Conservation (phyloP, 2,888 invertebrate species). For the Amaurobius ferox region DNA sequence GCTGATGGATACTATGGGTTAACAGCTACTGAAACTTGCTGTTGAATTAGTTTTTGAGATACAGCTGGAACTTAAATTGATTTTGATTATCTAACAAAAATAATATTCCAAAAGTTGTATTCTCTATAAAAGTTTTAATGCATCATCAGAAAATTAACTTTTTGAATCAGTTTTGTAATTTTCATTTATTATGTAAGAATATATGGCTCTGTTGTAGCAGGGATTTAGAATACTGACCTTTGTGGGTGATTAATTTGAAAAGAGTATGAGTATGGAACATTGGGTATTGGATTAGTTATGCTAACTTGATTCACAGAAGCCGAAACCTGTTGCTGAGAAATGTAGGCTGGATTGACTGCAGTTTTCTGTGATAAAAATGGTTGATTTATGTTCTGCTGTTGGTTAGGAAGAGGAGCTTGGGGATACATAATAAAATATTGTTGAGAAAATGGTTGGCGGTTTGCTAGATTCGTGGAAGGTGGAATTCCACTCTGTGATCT, state of each 20-base stretch:
- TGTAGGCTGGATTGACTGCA: not conserved
- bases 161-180: no score
- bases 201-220: no score
- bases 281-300: not conserved
- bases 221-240: not conserved
- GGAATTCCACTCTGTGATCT: not conserved
- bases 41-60: no score
- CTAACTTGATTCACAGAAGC: not conserved
- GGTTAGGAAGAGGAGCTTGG: constrained; percentile 10
- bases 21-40: no score
- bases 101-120: no score
- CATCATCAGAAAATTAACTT: no score
- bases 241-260: not conserved
- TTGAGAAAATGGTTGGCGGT: constrained; percentile 27
- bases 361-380: not conserved
- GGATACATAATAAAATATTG: constrained; percentile 53
- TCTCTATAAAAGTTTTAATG: no score
- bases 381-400: not conserved
- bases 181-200: no score
- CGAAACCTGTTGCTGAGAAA: constrained; percentile 24
- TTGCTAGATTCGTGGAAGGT: not conserved
- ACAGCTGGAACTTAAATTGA: no score
- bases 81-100: no score
- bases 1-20: no score
- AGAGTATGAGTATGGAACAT: not conserved